Base-by-base conservation (phyloP, 2,113 vertebrate genomes). In the Ictalurus furcatus region DNA sequence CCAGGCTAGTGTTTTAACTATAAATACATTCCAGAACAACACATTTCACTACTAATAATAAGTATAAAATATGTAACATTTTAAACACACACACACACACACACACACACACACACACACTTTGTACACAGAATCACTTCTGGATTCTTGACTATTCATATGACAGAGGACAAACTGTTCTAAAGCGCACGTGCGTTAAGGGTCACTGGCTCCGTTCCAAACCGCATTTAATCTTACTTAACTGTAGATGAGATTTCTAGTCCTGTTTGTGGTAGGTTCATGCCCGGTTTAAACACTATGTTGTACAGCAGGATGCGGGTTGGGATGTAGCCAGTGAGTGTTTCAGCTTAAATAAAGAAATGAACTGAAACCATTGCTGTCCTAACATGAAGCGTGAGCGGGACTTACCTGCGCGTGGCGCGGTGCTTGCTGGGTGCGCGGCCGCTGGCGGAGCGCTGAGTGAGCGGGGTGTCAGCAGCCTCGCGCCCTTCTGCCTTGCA, bases 401-500 rank as follows among this genome's bases (percentile, higher is more conserved):
- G 84, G 84, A 67, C 90, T 91, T 89, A 91, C 90, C 90, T 84
- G 61, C 76, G 81, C 87, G 81, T 78, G 65, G 58, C 40, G 74
- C 69, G 30, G 6, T 48, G 48, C 25, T 67, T 44, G 73, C 52
- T 83, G 88, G 88, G n/a, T 89, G 85, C 88, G 73, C 59, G 74
- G 30, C 23, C 65, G 78, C 74, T 86, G 54, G 56, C 44, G 79
- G 81, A 90, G 85, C 81, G 61, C 73, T 85, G 82, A 89, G 82
- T 87, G 88, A 89, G 84, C 52, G 78, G 85, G 56, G 44, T 76
- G 83, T 86, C 84, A 86, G 90, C 56, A 83, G 81, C 79, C 88
- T 78, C 40, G 71, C 87, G 67, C 88, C 93, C 94, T 92, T 90
- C 90, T 88, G 86, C 90, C 93, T 85, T 89, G 91, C 40, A 88